Percentiles rank a stretch among this genome's conserved stretches.
Conservation (phyloP, 2,797 vertebrate species). For the Dryobates pubescens region DNA sequence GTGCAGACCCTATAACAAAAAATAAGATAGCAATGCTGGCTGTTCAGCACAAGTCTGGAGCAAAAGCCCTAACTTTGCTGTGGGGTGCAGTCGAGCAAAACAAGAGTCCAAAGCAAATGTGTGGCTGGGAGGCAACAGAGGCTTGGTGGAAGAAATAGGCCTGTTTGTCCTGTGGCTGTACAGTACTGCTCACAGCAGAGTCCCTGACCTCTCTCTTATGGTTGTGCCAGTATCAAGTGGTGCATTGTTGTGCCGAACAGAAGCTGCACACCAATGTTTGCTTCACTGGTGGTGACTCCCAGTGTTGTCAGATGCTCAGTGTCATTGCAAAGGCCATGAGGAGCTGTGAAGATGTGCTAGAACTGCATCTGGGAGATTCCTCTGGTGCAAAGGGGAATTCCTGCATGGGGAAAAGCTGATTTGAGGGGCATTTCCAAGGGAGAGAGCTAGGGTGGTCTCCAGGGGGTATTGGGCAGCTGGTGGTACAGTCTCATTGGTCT, state of each 20-base stretch:
- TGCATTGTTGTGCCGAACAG: background rate
- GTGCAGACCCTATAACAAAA: background rate
- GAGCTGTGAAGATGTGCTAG: background rate
- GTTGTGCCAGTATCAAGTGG: background rate
- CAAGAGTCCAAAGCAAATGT: background rate
- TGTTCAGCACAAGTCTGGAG: background rate
- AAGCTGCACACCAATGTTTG: fast-evolving
- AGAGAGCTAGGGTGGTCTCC: background rate
- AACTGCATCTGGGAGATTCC: background rate
- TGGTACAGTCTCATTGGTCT: fast-evolving
- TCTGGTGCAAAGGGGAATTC: background rate
- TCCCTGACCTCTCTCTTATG: background rate
- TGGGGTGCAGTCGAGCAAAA: background rate
- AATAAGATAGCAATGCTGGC: background rate
- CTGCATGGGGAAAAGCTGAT: background rate
- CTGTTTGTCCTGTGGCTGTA: background rate
- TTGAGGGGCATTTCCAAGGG: background rate
- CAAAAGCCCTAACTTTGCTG: background rate
- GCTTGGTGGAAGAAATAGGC: background rate
- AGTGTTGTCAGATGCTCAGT: background rate
- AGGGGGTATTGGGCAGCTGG: background rate
- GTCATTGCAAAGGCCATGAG: background rate
- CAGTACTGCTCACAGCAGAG: background rate
- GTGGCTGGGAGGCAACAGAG: background rate
- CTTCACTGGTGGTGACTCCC: background rate